phyloP scores from a whole-genome alignment of 2,797 vertebrate species.

The Coluber constrictor region DNA sequence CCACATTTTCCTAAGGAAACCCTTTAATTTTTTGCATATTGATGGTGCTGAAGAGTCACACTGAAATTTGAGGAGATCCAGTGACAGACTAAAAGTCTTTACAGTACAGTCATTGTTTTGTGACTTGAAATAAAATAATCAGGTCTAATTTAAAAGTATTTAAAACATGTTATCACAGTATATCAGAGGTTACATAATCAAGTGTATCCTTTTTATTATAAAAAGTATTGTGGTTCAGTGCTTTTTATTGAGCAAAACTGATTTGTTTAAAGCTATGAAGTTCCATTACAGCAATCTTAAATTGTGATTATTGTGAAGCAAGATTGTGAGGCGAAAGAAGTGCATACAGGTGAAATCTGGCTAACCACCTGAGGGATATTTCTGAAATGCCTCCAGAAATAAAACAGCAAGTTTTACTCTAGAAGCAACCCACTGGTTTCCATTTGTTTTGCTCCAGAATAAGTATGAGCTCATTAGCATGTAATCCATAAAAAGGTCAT shows the following conservation, averaged over 20 bases:
- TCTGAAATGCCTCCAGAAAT: background rate
- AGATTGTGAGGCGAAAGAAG: background rate
- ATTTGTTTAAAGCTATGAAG: background rate
- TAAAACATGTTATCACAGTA: background rate
- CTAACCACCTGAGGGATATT: background rate
- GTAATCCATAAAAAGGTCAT: background rate
- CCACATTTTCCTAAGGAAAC: slow-evolving; percentile 13
- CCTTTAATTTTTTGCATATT: slow-evolving; percentile 4
- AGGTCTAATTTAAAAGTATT: background rate
- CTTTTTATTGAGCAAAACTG: background rate
- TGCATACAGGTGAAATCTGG: background rate
- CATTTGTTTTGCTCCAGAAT: background rate
- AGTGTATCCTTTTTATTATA: background rate
- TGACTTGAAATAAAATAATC: background rate
- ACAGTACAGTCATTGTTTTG: background rate
- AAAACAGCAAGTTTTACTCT: background rate
- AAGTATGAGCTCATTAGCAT: background rate
- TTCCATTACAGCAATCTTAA: background rate
- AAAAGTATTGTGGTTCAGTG: background rate
- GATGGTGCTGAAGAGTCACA: background rate
- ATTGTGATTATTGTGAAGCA: background rate
- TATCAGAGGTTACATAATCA: background rate
- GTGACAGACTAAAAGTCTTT: background rate
- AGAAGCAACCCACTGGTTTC: background rate
- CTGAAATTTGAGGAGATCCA: background rate